Base-by-base conservation (phyloP, 2,888 invertebrate genomes). In the Drosophila anomalata region DNA sequence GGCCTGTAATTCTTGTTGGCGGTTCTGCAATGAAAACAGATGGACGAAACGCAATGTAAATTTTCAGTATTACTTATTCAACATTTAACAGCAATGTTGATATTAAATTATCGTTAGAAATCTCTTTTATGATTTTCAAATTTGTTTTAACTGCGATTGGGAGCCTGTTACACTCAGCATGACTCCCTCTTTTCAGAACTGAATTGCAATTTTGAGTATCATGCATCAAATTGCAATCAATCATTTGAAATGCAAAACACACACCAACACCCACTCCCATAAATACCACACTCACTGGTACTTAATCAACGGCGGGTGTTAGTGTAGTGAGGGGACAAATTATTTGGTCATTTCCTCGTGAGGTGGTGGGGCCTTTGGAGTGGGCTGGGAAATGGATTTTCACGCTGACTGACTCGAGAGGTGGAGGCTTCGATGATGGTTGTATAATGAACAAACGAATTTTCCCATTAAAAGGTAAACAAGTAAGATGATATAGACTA, bases 181-280 rank as follows among this genome's bases (percentile, higher is more conserved):
- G n/a, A 42, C 41, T 14, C 26, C 24, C 24, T 39, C 41, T 9
- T 20, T 47, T 42, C 60, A 39, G 29, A 24, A 53, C 60, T 31
- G 44, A 78, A 81, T 76, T 61, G 44, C 60, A 47, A 75, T 79
- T 71, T 82, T 48, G 58, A 55, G 57, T 57, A 52, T 48, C 53
- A 44, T 62, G 68, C 77, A 83, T 85, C 72, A 85, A 77, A 84
- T 58, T 63, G 63, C 68, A 85, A 87, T 83, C 73, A 85, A 87
- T 83, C 85, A 87, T 73, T 67, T 50, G 70, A 74, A 65, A 73
- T 75, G 76, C 67, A 79, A 73, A 65, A 31, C 54, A 73, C 58
- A 58, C 50, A 46, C 22, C 26, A n/a, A 46, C 12, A 20, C 48
- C 48, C 31, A 36, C 14, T 31, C 12, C 33, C 36, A 20, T 31